Conservation (phyloP, 2,113 vertebrate species). For the Egretta garzetta region DNA sequence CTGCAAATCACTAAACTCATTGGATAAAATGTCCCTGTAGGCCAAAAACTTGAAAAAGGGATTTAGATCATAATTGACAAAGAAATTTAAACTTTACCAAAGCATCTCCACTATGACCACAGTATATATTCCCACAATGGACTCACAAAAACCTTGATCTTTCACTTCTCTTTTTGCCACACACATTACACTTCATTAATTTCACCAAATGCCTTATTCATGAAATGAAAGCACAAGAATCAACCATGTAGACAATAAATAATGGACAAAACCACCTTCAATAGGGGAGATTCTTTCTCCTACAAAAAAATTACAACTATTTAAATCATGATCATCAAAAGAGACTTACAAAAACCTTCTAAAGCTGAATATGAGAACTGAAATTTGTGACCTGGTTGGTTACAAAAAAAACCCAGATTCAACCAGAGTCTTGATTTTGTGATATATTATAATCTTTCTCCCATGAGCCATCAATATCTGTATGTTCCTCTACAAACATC, state of each 20-base stretch:
- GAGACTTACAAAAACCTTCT: background rate
- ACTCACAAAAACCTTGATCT: background rate
- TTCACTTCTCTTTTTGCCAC: background rate
- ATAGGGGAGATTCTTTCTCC: rapidly evolving
- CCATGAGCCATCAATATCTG: background rate
- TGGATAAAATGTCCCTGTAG: background rate
- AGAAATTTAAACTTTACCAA: background rate
- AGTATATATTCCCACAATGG: background rate
- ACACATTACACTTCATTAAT: background rate
- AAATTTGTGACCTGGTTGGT: background rate
- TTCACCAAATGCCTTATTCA: background rate
- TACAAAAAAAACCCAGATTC: background rate
- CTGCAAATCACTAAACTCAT: background rate
- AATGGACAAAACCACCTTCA: background rate
- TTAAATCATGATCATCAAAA: background rate
- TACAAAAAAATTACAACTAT: background rate
- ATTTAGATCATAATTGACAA: background rate
- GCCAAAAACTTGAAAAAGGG: background rate
- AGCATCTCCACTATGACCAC: background rate
- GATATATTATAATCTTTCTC: background rate
- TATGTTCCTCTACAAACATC: background rate
- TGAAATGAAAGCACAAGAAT: background rate
- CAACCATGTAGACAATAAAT: background rate
- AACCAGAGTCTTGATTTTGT: background rate
- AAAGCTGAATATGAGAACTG: background rate